Evolutionary conservation across 2,113 vertebrate genomes (phyloP).

Genomic region (Himantopus leucocephalus): DNA sequence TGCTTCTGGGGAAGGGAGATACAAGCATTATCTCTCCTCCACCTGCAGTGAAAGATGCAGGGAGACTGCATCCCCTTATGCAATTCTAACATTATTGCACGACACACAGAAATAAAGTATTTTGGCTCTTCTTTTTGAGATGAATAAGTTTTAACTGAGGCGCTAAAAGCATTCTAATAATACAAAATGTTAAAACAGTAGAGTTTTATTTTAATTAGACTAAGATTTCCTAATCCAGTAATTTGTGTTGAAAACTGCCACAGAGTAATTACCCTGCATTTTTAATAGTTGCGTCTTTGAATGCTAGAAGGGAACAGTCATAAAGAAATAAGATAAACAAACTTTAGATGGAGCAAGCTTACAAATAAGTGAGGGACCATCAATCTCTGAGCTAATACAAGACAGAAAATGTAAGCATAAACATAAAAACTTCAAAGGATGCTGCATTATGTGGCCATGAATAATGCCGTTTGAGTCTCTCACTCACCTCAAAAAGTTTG

Average conservation of each 20-base stretch:
- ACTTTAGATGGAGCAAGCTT: conserved; percentile 5
- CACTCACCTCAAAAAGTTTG: conserved; percentile 91
- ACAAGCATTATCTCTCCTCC: neutral
- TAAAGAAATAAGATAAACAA: conserved; percentile 13
- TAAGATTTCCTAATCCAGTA: neutral
- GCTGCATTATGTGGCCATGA: conserved; percentile 49
- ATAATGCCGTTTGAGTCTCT: conserved; percentile 48
- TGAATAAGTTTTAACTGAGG: neutral
- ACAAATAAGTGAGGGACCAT: conserved; percentile 23
- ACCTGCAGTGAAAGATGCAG: neutral
- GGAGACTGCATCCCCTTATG: neutral
- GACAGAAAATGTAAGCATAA: conserved; percentile 24
- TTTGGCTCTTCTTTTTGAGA: neutral
- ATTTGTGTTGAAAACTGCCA: neutral
- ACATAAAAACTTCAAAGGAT: conserved; percentile 13
- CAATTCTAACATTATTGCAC: neutral
- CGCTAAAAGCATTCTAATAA: neutral
- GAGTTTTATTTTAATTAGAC: neutral
- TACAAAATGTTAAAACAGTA: neutral
- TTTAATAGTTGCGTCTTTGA: neutral
- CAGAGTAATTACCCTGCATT: neutral
- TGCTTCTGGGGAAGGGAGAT: neutral
- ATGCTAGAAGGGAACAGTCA: neutral
- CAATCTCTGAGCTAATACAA: conserved; percentile 5
- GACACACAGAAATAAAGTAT: neutral